Percentiles rank a stretch among this genome's conserved stretches.
phyloP scores from a whole-genome alignment of 2,888 invertebrate genomes.

The Limnephilus rhombicus region DNA sequence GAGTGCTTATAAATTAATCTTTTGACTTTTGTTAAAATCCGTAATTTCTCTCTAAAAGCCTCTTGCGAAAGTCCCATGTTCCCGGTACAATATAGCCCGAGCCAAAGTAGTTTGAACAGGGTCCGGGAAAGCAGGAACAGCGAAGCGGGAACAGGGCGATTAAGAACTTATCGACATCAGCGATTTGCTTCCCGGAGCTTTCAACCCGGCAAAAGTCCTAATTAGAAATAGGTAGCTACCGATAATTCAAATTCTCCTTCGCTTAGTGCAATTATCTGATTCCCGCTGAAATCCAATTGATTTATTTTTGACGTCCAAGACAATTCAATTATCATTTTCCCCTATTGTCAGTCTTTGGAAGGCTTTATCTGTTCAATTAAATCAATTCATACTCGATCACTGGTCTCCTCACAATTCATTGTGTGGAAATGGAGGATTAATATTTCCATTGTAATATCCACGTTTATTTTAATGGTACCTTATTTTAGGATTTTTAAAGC shows the following conservation, averaged over 20 bases:
- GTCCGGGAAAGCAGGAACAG: not conserved
- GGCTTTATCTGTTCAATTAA: not conserved
- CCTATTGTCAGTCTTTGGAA: not conserved
- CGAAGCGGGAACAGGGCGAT: slow-evolving; percentile 28
- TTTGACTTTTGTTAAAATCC: not conserved
- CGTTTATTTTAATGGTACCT: not conserved
- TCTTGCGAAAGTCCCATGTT: not conserved
- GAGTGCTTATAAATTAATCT: not conserved
- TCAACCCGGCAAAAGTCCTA: slow-evolving; percentile 41
- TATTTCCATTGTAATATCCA: not conserved
- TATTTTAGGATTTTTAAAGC: not conserved
- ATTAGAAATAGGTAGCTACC: slow-evolving; percentile 19
- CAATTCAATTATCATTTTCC: slow-evolving; percentile 11
- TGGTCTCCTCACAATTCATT: not conserved
- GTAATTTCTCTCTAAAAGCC: not conserved
- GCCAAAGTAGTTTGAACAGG: not conserved
- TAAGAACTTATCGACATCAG: slow-evolving; percentile 41
- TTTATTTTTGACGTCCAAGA: slow-evolving; percentile 32
- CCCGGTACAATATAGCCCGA: not conserved
- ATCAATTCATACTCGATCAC: not conserved
- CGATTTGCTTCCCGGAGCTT: slow-evolving; percentile 24
- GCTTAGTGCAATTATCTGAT: slow-evolving; percentile 40
- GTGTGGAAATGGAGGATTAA: not conserved
- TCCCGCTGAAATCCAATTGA: slow-evolving; percentile 11
- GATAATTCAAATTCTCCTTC: slow-evolving; percentile 30